Conservation (phyloP, 64 coral and sea anemone genomes). For the Montipora sp. region DNA sequence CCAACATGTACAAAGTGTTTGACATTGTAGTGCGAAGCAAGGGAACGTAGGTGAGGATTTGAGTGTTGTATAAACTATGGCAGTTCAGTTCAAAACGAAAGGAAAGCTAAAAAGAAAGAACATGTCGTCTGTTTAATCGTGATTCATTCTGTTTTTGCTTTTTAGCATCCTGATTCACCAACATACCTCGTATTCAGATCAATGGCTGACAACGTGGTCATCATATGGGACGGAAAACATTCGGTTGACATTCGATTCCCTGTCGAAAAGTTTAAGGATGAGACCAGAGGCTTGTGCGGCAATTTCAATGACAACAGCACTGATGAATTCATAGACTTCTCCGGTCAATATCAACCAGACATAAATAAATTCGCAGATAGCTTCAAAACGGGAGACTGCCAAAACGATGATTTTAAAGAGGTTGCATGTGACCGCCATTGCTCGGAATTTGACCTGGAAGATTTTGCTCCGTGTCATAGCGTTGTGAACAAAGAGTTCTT, state of each 20-base stretch:
- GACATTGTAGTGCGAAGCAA: too few species aligned
- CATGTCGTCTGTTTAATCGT: background rate
- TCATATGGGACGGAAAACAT: constrained; percentile 6
- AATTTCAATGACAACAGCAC: constrained; percentile 22
- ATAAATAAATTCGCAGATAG: background rate
- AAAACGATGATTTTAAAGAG: too few species aligned
- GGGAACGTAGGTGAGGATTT: too few species aligned
- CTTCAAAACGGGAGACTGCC: background rate
- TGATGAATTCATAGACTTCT: background rate
- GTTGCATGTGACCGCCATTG: background rate
- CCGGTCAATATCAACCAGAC: background rate
- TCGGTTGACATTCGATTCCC: background rate
- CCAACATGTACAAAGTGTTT: too few species aligned
- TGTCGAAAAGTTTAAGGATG: background rate
- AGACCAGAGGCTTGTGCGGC: constrained; percentile 3
- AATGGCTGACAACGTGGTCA: background rate
- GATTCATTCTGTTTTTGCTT: background rate
- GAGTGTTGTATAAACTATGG: too few species aligned
- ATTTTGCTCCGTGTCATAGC: background rate
- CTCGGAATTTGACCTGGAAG: background rate
- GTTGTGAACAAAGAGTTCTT: background rate
- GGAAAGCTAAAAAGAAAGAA: too few species aligned
- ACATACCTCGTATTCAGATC: background rate
- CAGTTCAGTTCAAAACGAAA: too few species aligned
- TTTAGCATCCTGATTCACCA: background rate